A percentile compares a stretch with the other conserved stretches of the same genome.
Evolutionary conservation across 1,140 invertebrate genomes (phyloP).

Genomic region (Eupristina koningsbergeri): DNA sequence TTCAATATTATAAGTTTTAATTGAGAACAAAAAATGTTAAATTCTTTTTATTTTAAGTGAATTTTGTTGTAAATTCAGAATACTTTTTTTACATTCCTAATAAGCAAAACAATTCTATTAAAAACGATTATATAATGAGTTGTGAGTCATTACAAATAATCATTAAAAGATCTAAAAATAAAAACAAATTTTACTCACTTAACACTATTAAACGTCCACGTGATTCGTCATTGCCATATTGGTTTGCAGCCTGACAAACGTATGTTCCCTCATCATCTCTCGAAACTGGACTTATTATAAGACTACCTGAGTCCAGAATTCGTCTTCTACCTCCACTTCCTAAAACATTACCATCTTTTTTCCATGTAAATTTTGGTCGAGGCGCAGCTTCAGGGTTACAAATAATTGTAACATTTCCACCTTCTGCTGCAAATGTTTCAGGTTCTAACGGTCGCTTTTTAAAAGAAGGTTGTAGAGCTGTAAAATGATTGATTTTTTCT

Average conservation of each 20-base stretch:
- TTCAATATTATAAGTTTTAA: too few species aligned
- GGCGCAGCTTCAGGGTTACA: slow-evolving; percentile 97
- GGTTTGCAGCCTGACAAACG: slow-evolving; percentile 89
- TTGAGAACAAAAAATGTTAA: too few species aligned
- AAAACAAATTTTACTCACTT: slow-evolving; percentile 74
- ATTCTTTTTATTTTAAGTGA: too few species aligned
- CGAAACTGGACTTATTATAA: slow-evolving; percentile 90
- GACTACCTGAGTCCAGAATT: slow-evolving; percentile 87
- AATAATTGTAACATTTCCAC: slow-evolving; percentile 91
- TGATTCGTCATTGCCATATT: slow-evolving; percentile 86
- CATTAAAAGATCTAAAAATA: neutral
- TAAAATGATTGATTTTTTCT: slow-evolving; percentile 47
- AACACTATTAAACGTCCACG: slow-evolving; percentile 88
- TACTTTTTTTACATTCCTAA: too few species aligned
- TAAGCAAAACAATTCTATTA: too few species aligned
- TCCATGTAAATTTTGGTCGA: slow-evolving; percentile 90
- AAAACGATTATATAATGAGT: too few species aligned
- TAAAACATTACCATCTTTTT: slow-evolving; percentile 89
- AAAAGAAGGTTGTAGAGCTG: slow-evolving; percentile 90
- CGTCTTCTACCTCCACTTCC: slow-evolving; percentile 84
- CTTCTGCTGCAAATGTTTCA: slow-evolving; percentile 91
- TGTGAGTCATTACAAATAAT: neutral
- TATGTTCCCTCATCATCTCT: slow-evolving; percentile 91
- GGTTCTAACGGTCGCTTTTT: slow-evolving; percentile 89
- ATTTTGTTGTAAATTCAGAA: too few species aligned